These are phyloP conservation scores for Sinodicranocentrus sp. DNA, from an alignment of 2,888 invertebrate genomes.

Conservation along the genomic window DNA sequence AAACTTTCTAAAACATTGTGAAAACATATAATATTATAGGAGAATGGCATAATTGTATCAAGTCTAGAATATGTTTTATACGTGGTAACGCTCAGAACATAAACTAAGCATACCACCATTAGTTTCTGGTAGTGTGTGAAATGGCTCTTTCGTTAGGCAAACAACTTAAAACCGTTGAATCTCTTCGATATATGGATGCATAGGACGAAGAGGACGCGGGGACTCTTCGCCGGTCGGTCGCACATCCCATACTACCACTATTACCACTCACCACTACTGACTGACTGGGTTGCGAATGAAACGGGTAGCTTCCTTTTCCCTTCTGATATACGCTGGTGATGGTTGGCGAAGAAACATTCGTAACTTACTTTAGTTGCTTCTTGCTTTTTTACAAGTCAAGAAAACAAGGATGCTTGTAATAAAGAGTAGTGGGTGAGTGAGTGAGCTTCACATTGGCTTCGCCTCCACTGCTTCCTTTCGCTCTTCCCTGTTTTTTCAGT, in stretches of 20 bases:
- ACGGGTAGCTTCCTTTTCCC: conserved; percentile 18
- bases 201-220: too few species aligned
- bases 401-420: conserved; percentile 13
- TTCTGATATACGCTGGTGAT: background rate
- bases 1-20: too few species aligned
- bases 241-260: background rate
- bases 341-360: background rate
- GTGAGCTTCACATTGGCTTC: background rate
- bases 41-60: too few species aligned
- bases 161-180: too few species aligned
- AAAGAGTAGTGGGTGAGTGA: conserved; percentile 5
- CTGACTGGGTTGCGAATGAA: conserved; percentile 10
- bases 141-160: too few species aligned
- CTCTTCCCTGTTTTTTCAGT: background rate
- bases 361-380: background rate
- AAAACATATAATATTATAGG: too few species aligned
- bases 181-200: too few species aligned
- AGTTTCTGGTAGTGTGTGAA: too few species aligned
- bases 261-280: background rate
- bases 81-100: too few species aligned
- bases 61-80: too few species aligned
- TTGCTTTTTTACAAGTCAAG: conserved; percentile 25
- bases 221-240: too few species aligned
- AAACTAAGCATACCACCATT: too few species aligned
- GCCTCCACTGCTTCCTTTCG: conserved; percentile 3